Evolutionary conservation across 1,140 invertebrate species (phyloP).

Genomic region (Diorhabda elongata): DNA sequence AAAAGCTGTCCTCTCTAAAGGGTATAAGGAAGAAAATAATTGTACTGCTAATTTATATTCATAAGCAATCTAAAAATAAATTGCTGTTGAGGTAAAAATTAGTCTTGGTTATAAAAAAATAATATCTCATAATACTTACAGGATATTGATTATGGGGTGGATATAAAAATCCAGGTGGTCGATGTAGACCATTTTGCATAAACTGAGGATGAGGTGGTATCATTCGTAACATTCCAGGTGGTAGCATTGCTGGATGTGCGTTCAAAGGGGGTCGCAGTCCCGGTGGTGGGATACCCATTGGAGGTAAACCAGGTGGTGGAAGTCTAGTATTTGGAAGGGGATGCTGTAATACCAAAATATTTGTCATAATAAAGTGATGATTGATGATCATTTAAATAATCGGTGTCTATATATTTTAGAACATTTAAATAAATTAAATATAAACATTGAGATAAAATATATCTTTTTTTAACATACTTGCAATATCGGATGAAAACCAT

Average conservation of each 20-base stretch:
- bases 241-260: slow-evolving; percentile 22
- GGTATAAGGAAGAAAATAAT: too few species aligned
- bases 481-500: slow-evolving; percentile 20
- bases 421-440: background rate
- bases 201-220: slow-evolving; percentile 27
- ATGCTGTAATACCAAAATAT: slow-evolving; percentile 3
- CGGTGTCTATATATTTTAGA: too few species aligned
- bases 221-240: slow-evolving; percentile 26
- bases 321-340: slow-evolving; percentile 23
- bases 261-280: slow-evolving; percentile 33
- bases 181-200: slow-evolving; percentile 26
- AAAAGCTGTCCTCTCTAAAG: too few species aligned
- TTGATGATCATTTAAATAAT: too few species aligned
- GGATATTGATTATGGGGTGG: slow-evolving; percentile 27
- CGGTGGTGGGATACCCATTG: slow-evolving; percentile 40
- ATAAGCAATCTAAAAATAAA: too few species aligned
- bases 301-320: slow-evolving; percentile 39
- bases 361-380: too few species aligned
- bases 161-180: slow-evolving; percentile 42
- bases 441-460: background rate
- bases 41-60: too few species aligned
- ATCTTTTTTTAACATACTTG: slow-evolving; percentile 17
- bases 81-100: background rate
- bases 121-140: slow-evolving; percentile 21
- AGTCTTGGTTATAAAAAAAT: background rate